A percentile compares a stretch with the other conserved stretches of the same genome.
Evolutionary conservation across 2,888 invertebrate species (phyloP).

Genomic region (Gortyna flavago): DNA sequence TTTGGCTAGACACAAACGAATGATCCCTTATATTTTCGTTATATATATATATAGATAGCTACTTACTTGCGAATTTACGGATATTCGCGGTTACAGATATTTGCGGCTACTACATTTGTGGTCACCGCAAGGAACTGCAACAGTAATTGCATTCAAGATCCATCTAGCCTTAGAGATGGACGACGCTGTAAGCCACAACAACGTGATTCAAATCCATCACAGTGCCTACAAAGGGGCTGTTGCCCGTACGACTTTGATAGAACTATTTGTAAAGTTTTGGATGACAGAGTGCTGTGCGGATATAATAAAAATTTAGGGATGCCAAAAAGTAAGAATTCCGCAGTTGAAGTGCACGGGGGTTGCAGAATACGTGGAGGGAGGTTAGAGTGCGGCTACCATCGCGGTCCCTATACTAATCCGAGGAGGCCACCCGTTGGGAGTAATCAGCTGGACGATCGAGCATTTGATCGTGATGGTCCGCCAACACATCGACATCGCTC

Average conservation of each 20-base stretch:
- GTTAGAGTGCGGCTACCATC: conserved; percentile 82
- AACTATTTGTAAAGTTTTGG: conserved; percentile 74
- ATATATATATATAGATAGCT: neutral
- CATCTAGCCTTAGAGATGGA: conserved; percentile 12
- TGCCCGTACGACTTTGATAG: conserved; percentile 75
- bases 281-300: conserved; percentile 81
- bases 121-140: conserved; percentile 54
- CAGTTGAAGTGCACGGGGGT: conserved; percentile 68
- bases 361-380: conserved; percentile 79
- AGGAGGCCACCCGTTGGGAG: conserved; percentile 64
- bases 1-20: neutral
- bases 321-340: conserved; percentile 61
- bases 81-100: conserved; percentile 67
- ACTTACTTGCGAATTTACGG: conserved; percentile 33
- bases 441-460: neutral
- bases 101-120: conserved; percentile 54
- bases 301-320: conserved; percentile 79
- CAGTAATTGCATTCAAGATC: conserved; percentile 34
- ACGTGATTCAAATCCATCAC: neutral
- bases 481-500: no score
- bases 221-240: neutral
- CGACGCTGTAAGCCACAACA: conserved; percentile 10
- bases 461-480: neutral
- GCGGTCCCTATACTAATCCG: conserved; percentile 71
- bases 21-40: neutral